Base-by-base conservation (phyloP, 2,113 vertebrate genomes). In the Periophthalmodon schlosseri region DNA sequence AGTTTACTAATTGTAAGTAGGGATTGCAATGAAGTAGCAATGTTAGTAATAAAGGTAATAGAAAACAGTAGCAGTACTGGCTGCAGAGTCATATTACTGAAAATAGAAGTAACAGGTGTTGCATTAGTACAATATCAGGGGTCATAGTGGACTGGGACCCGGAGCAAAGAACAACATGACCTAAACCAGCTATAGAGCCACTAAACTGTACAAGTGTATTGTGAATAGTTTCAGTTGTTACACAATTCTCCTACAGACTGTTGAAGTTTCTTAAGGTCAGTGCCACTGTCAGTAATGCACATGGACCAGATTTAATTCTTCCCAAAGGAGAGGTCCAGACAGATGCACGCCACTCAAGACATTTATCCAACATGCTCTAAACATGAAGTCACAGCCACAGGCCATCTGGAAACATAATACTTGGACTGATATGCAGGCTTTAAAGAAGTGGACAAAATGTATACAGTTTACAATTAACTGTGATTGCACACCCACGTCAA, bases 211-310 rank as follows among this genome's bases (percentile, higher is more conserved):
- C 2, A n/a, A 56, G 70, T 84, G 21, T 75, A 46, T 21, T 78
- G 68, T 58, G n/a, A 3, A 7, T 0, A 10, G 39, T 21, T 60
- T 4, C 47, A 70, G 67, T 36, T 64, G 64, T 72, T 56, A 66
- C 23, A 68, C 54, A 66, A 66, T 11, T 33, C 69, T 34, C 74
- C 76, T 69, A 21, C 7, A 67, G 70, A 28, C 21, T 6, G 1
- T 66, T 76, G 64, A 80, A 0, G 18, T 70, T 57, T 65, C 44
- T 71, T 52, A 69, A 72, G 82, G 68, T 78, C 69, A 76, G 70
- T 70, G n/a, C 66, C 54, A 44, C 52, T 47, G 47, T 33, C 34
- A n/a, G 8, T 65, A 56, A 73, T 73, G 66, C 4, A 71, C 23
- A 73, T 72, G 44, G 68, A 11, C 20, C 18, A 77, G 75, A 4